Percentiles rank a stretch among this genome's conserved stretches.
Evolutionary conservation across 2,113 vertebrate species (phyloP).

Genomic region (Dromaius novaehollandiae): DNA sequence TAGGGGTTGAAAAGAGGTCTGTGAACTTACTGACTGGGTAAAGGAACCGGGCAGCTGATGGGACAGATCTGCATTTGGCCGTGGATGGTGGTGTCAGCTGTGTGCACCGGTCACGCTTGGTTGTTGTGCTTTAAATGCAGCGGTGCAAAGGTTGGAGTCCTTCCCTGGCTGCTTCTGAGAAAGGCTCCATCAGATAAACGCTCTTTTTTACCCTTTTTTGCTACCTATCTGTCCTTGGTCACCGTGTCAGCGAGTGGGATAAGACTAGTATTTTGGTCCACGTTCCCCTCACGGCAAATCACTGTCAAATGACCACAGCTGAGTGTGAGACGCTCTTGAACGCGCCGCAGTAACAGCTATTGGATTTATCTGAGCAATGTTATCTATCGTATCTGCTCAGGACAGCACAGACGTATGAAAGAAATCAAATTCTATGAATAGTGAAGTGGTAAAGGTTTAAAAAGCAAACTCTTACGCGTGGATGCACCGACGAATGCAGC

Average conservation of each 20-base stretch:
- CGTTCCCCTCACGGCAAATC: not conserved
- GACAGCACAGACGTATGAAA: not conserved
- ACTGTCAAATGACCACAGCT: not conserved
- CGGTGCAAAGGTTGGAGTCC: not conserved
- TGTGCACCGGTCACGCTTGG: rapidly evolving
- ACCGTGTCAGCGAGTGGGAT: not conserved
- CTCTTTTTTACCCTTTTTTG: not conserved
- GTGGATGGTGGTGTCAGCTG: not conserved
- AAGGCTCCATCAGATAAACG: rapidly evolving
- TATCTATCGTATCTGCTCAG: not conserved
- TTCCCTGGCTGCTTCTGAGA: rapidly evolving
- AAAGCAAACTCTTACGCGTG: not conserved
- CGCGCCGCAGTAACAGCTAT: not conserved
- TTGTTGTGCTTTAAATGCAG: not conserved
- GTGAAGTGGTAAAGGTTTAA: not conserved
- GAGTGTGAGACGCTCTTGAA: not conserved
- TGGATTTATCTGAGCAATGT: rapidly evolving
- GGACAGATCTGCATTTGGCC: rapidly evolving
- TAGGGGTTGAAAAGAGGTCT: not conserved
- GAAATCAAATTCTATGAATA: not conserved
- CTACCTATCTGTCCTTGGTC: not conserved
- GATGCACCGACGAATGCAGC: not conserved
- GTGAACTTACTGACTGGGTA: not conserved
- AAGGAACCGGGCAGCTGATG: not conserved
- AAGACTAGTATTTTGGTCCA: rapidly evolving